Percentiles rank a stretch among this genome's conserved stretches.
Conservation (phyloP, 2,113 vertebrate species). For the Zosterops borbonicus region DNA sequence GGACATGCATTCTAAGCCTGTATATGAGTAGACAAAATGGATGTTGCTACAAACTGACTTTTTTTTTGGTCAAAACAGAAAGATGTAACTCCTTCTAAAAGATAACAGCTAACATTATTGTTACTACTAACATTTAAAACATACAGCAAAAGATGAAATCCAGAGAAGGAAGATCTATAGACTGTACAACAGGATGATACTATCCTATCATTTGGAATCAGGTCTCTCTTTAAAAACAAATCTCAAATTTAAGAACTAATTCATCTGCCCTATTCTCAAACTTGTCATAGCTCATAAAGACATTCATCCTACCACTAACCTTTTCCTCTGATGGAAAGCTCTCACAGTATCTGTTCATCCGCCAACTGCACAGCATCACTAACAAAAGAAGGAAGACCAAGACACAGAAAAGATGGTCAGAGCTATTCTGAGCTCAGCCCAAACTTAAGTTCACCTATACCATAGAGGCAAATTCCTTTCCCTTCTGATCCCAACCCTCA, state of each 20-base stretch:
- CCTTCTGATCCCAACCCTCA: not conserved
- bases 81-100: not conserved
- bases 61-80: not conserved
- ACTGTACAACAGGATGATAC: not conserved
- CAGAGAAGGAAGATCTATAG: not conserved
- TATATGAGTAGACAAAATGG: not conserved
- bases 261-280: not conserved
- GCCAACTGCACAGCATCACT: not conserved
- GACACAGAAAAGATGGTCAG: not conserved
- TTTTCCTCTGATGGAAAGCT: not conserved
- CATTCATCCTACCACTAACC: not conserved
- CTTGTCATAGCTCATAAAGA: not conserved
- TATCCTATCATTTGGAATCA: not conserved
- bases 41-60: not conserved
- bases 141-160: not conserved
- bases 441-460: not conserved
- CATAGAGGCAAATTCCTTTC: not conserved
- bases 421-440: not conserved
- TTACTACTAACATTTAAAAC: not conserved
- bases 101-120: not conserved
- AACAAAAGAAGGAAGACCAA: not conserved
- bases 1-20: not conserved
- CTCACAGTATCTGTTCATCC: not conserved
- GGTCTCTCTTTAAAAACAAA: not conserved
- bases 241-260: not conserved